Evolutionary conservation across 2,113 vertebrate genomes (phyloP), one percentile per base, ranked within the genome.

Genomic region (Myotis lucifugus): DNA sequence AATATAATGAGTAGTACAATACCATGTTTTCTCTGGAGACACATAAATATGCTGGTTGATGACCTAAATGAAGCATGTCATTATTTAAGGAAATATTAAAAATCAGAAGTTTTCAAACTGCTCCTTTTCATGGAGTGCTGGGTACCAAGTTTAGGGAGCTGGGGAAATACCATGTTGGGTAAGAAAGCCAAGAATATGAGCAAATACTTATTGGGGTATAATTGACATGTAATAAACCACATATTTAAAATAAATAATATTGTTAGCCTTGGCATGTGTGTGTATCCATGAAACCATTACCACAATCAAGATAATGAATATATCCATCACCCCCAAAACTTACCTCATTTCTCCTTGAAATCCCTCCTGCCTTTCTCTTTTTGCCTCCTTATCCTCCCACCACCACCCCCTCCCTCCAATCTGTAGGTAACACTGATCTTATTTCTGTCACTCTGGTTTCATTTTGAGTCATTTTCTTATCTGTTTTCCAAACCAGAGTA

Each of bases 171-270:
- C 0, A 4, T 21, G 3, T 42, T 56, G 67, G 8, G 13, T 40
- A 29, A 94, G 67, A 93, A 59, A 94, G 52, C 70, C 70, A 94
- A 81, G 19, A 88, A 59, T 19, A 18, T 59, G 17, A 76, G 25
- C 8, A 82, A 17, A n/a, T 91, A 7, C 32, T 87, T 79, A 6
- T 72, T 40, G 15, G 37, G 15, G 19, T 95, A 32, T 25, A 82
- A 3, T 72, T 88, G 69, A 27, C 13, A 61, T 89, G 74, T 7
- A 34, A 73, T 37, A 86, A 73, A 17, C 18, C 34, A 82, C 13
- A 54, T 84, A 59, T 83, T 95, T 94, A 91, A 96, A 93, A 70
- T 83, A 95, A 93, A 92, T 88, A 69, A 82, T 54, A 50, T 67
- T 13, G 70, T 90, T 93, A 72, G 3, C 12, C 66, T 89, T 82